Percentiles rank a stretch among this genome's conserved stretches.
Conservation (phyloP, 2,888 invertebrate genomes). For the Lycocerus yunnanus region DNA sequence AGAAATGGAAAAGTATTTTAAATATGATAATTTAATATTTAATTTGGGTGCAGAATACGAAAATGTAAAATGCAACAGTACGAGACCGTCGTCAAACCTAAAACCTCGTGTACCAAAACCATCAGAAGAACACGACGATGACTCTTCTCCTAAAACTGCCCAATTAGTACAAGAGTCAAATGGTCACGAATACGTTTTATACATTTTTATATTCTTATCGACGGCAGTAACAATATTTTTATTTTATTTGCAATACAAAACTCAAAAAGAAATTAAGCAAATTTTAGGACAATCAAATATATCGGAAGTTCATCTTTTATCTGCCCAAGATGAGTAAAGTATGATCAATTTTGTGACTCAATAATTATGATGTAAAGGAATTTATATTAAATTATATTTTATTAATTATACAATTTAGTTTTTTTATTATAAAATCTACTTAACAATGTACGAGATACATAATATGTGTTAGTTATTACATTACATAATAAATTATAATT, state of each 20-base stretch:
- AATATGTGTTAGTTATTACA: too few relatives aligned
- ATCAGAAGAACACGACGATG: background rate
- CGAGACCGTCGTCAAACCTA: background rate
- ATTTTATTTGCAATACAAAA: conserved; percentile 44
- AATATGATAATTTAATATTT: conserved; percentile 47
- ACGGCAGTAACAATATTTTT: conserved; percentile 41
- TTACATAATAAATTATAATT: too few relatives aligned
- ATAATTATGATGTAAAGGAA: background rate
- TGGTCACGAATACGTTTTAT: conserved; percentile 29
- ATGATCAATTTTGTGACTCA: background rate
- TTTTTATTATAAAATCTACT: too few relatives aligned
- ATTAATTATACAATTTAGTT: background rate
- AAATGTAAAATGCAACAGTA: conserved; percentile 36
- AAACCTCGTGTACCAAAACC: background rate
- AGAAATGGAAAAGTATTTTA: conserved; percentile 47
- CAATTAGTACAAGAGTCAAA: background rate
- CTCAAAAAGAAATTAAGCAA: conserved; percentile 34
- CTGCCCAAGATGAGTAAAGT: background rate
- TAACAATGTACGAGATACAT: too few relatives aligned
- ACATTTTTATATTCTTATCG: conserved; percentile 37
- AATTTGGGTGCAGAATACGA: conserved; percentile 36
- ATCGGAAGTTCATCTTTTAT: conserved; percentile 7
- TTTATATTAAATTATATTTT: conserved; percentile 4
- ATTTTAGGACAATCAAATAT: background rate
- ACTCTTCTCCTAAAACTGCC: conserved; percentile 1